phyloP scores from a whole-genome alignment of 2,888 invertebrate genomes.

The Euspilapteryx auroguttella region DNA sequence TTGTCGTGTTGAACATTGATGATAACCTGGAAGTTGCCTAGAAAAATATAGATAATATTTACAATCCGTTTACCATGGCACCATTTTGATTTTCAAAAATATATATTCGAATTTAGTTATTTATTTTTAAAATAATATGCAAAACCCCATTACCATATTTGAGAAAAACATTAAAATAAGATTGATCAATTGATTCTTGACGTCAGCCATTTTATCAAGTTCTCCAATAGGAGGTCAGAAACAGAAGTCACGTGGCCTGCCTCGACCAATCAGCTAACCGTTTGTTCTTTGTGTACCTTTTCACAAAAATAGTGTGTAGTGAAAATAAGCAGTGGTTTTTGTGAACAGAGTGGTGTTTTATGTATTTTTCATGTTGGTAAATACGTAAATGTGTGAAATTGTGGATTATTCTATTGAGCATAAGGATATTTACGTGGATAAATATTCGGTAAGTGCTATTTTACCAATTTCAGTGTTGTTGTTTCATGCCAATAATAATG shows the following conservation, averaged over 20 bases:
- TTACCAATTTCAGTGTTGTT: too few species aligned
- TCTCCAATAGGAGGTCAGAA: too few species aligned
- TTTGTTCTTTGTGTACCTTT: slow-evolving; percentile 62
- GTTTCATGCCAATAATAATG: too few species aligned
- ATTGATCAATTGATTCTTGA: slow-evolving; percentile 25
- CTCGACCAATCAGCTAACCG: slow-evolving; percentile 43
- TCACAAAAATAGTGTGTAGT: slow-evolving; percentile 47
- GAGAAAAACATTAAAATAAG: too few species aligned
- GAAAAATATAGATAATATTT: too few species aligned
- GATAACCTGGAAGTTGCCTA: slow-evolving; percentile 22
- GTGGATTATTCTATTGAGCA: slow-evolving; percentile 70
- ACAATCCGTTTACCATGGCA: too few species aligned
- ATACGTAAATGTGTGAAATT: slow-evolving; percentile 69
- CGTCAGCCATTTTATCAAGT: too few species aligned
- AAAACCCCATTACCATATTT: too few species aligned
- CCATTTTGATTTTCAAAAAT: too few species aligned
- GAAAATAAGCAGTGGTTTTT: slow-evolving; percentile 55
- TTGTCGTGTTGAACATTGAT: slow-evolving; percentile 35
- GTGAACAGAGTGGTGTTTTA: slow-evolving; percentile 57
- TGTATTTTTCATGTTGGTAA: slow-evolving; percentile 53
- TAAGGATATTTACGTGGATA: slow-evolving; percentile 66
- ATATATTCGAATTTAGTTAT: too few species aligned
- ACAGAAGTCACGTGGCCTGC: slow-evolving; percentile 60
- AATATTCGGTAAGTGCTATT: slow-evolving; percentile 67
- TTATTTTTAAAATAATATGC: too few species aligned